These are phyloP conservation scores for Mechanitis messenoides DNA, from an alignment of 2,888 invertebrate genomes.

Conservation along the genomic window DNA sequence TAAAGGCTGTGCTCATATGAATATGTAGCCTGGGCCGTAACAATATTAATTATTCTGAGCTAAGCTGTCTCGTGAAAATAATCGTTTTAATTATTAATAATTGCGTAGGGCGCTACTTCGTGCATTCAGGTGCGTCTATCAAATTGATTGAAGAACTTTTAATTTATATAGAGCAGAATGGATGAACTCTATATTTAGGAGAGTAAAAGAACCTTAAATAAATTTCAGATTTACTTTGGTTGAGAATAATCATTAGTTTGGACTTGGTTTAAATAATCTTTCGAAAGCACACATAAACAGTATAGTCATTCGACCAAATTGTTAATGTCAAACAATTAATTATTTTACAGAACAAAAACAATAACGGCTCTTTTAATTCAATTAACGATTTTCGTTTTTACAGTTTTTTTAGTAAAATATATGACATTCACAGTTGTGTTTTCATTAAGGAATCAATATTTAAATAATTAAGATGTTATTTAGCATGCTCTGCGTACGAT, in stretches of 20 bases:
- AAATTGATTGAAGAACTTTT: conserved; percentile 22
- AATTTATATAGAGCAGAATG: no score
- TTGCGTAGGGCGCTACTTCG: conserved; percentile 22
- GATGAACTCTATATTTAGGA: no score
- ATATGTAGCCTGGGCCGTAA: conserved; percentile 42
- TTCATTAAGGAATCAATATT: conserved; percentile 47
- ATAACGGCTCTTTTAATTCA: neutral
- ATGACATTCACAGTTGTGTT: conserved; percentile 28
- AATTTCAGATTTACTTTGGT: no score
- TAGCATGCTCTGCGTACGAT: conserved; percentile 4
- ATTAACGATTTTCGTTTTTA: neutral
- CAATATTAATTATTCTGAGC: conserved; percentile 50
- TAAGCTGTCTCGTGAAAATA: conserved; percentile 43
- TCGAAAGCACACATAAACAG: no score
- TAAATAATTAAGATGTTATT: conserved; percentile 34
- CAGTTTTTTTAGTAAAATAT: conserved; percentile 29
- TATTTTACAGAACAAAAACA: conserved; percentile 40
- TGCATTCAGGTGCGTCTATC: neutral
- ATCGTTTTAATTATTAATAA: conserved; percentile 56
- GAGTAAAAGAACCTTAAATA: no score
- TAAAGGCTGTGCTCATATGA: conserved; percentile 30
- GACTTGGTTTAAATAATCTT: no score
- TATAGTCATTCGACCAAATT: conserved; percentile 9
- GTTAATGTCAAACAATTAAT: conserved; percentile 56
- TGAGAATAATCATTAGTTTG: no score